Evolutionary conservation across 2,797 vertebrate species (phyloP), one percentile per base, ranked within the genome.

Genomic region (Tapera naevia): DNA sequence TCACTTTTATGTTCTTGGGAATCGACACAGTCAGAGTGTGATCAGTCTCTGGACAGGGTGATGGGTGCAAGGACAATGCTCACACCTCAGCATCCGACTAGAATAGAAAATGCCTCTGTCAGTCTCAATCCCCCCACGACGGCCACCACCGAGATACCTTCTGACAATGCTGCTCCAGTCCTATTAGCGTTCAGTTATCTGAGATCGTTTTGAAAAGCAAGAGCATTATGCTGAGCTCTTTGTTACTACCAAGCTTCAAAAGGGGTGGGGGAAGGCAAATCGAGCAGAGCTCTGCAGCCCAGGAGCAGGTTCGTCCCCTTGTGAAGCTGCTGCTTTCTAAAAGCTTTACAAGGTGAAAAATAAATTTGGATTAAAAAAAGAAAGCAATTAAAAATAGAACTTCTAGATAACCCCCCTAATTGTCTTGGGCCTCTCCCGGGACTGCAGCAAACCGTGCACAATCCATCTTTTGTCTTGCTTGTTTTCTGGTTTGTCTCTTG

Each of bases 91-190:
- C 93, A 95, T 74, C 94, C 60, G 4, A 88, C 91, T 90, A 83
- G 48, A 91, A 86, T 56, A 92, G 89, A 93, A 96, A 97, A 95
- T 88, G 82, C 93, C 94, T 94, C 97, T 95, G 95, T 97, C 96
- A 95, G 87, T 80, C 93, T 90, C 80, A 56, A 70, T 89, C 62
- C 86, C 91, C 33, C 39, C 0, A 88, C 95, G 95, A 87, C 75
- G 41, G 90, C 57, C 91, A 72, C 83, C 7, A 32, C 92, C 13
- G 86, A 92, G 95, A 97, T 96, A 57, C 91, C 94, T 96, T 86
- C 83, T 96, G 97, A 97, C 97, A 97, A 94, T 62, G 88, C 92
- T 89, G 64, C 89, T 97, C 96, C 76, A 71, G 19, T 96, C 94
- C 95, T 86, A 85, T 97, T 97, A 97, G 94, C 39, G 61, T 97